phyloP scores from a whole-genome alignment of 2,797 vertebrate species.

The Gouania willdenowi region DNA sequence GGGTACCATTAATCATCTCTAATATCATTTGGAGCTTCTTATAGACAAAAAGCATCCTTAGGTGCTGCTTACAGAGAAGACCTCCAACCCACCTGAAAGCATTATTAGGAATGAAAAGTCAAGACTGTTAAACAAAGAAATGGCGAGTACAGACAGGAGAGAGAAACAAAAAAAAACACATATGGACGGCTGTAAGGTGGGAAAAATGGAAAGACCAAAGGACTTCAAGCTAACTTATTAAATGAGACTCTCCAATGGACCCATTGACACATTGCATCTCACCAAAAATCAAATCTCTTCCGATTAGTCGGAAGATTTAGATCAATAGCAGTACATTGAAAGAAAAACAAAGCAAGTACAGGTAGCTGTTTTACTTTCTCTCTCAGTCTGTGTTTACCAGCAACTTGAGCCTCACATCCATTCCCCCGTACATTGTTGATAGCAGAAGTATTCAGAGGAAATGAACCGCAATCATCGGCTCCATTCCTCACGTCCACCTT shows the following conservation, averaged over 20 bases:
- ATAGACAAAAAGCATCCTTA: slow-evolving; percentile 61
- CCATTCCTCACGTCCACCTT: slow-evolving; percentile 21
- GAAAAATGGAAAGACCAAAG: not conserved
- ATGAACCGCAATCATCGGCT: slow-evolving; percentile 20
- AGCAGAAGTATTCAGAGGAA: slow-evolving; percentile 32
- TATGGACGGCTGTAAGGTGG: not conserved
- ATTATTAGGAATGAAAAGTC: slow-evolving; percentile 48
- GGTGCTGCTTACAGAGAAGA: slow-evolving; percentile 27
- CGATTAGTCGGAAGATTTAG: slow-evolving; percentile 53
- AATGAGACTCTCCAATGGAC: slow-evolving; percentile 44
- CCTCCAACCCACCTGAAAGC: slow-evolving; percentile 32
- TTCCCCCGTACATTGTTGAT: slow-evolving; percentile 37
- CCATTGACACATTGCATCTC: slow-evolving; percentile 48
- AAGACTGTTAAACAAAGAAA: slow-evolving; percentile 38
- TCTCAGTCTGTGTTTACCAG: slow-evolving; percentile 17
- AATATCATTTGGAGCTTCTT: slow-evolving; percentile 71
- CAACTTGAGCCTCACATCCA: slow-evolving; percentile 38
- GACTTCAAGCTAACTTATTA: slow-evolving; percentile 31
- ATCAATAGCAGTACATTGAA: slow-evolving; percentile 59
- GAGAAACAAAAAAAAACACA: slow-evolving; percentile 16
- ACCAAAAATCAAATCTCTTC: slow-evolving; percentile 66
- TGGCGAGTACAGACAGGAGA: slow-evolving; percentile 15
- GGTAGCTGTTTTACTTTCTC: slow-evolving; percentile 17
- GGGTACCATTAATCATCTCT: slow-evolving; percentile 74
- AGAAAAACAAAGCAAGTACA: no score